Base-by-base conservation (phyloP, 2,797 vertebrate genomes). In the Delichon dasypus region DNA sequence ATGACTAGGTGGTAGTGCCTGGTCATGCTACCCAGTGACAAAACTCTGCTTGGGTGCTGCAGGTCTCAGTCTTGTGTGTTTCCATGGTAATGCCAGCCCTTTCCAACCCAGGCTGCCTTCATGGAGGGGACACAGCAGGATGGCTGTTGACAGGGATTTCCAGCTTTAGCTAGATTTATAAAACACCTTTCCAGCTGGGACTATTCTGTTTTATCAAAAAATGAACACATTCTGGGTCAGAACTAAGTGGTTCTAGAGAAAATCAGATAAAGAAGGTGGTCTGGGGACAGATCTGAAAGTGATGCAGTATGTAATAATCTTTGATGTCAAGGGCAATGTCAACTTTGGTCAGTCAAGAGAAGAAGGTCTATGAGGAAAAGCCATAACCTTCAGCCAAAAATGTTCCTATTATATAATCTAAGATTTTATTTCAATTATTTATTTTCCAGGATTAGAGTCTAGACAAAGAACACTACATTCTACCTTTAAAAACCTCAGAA, bases 141-240 rank as follows among this genome's bases (percentile, higher is more conserved):
- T 11, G 23, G 26, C 6, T 73, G 13, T n/a, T 68, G 54, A 32
- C 38, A 70, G 15, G 22, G 25, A 30, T 58, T 78, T 92, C 74
- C 27, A 73, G 27, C 14, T 71, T 73, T 11, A 79, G 9, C 10
- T 50, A 45, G 42, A 51, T 11, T 61, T 83, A 19, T 2, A 11
- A 86, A 58, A 68, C 22, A 19, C 50, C 36, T 70, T 76, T 29
- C 40, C 44, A 82, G 14, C 3, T 48, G 16, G 9, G 30, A 73
- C 10, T 76, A 66, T 72, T 48, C 47, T 54, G 22, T 13, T 72
- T 60, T 54, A 53, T 18, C 23, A 78, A 66, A 74, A 86, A 88
- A 78, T 25, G 9, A 74, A 2, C 30, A 45, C 0, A 0, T 68
- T 40, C 6, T 27, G 14, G 10, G 25, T 13, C 14, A 84, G 32